Evolutionary conservation across 53 echinoderm and acorn worm genomes (phyloP), one percentile per base, ranked within the genome.

Genomic region (Zoroaster sp.): DNA sequence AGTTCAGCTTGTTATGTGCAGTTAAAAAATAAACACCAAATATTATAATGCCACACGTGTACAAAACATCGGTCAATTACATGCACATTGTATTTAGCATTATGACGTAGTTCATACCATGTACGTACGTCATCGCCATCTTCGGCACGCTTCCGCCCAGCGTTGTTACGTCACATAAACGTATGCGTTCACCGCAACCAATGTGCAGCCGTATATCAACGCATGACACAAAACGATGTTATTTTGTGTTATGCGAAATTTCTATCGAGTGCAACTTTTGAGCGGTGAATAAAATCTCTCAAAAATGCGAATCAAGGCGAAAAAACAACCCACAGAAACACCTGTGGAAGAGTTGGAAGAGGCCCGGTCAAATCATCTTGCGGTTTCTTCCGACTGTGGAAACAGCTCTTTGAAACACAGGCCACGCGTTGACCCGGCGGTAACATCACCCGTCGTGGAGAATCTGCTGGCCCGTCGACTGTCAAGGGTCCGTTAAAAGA

Each of bases 351-450:
- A 28, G 45, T 31, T 75, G 31, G 40, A 42, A 73, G 25, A 32
- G 21, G 73, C 73, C 40, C 40, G 75, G 45, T 6, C 45, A 75
- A 75, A 46, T 51, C 45, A 47, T 51, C 49, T 75, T 46, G 32
- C 47, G 75, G 30, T 75, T 41, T n/a, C n/a, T 75, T 35, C 75
- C 75, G 75, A 46, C 49, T 75, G 8, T 75, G 47, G 75, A 75
- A 75, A 51, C 46, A 32, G 75, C 75, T 75, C 47, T 75, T 75
- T 35, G 75, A 75, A 75, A 35, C 75, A 75, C 75, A 28, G 75
- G 51, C 75, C n/a, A n/a, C 75, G 1, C n/a, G 75, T 75, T 2
- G 15, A 23, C 25, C 73, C 73, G 73, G 42, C 73, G 20, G 18
- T 10, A n/a, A n/a, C n/a, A n/a, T n/a, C n/a, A n/a, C n/a, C n/a